Percentiles rank a stretch among this genome's conserved stretches.
Evolutionary conservation across 2,113 vertebrate species (phyloP).

Genomic region (Zingel zingel): DNA sequence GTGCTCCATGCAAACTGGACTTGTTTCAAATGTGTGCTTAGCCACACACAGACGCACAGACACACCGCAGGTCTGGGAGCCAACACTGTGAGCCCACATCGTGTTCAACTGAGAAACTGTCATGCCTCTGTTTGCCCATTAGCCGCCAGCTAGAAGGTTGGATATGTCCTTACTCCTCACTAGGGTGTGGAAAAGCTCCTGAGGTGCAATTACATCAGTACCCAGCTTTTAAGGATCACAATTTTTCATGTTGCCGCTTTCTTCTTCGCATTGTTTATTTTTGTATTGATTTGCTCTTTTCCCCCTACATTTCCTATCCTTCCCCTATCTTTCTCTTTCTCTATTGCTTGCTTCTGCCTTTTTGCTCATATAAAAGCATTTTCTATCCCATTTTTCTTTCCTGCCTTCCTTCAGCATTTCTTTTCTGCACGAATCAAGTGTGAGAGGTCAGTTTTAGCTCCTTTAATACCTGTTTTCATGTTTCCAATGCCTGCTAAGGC

Average conservation of each 20-base stretch:
- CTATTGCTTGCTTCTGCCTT: constrained; percentile 8
- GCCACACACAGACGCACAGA: constrained; percentile 14
- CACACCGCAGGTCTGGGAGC: constrained; percentile 35
- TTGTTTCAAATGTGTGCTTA: constrained; percentile 60
- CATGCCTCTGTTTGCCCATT: constrained; percentile 58
- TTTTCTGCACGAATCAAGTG: neutral
- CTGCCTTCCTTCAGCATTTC: neutral
- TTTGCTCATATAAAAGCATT: neutral
- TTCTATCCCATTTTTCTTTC: neutral
- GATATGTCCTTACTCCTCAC: constrained; percentile 35
- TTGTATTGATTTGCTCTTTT: neutral
- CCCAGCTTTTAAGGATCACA: constrained; percentile 7
- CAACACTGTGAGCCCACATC: constrained; percentile 40
- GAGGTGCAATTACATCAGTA: constrained; percentile 4
- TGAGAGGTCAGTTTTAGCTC: neutral
- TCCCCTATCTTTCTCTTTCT: neutral
- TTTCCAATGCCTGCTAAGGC: constrained; percentile 15
- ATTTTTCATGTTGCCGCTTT: neutral
- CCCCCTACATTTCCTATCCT: neutral
- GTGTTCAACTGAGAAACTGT: constrained; percentile 46
- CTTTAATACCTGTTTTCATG: constrained; percentile 16
- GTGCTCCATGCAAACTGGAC: constrained; percentile 65
- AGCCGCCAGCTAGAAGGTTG: constrained; percentile 22
- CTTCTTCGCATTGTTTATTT: neutral
- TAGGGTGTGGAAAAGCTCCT: constrained; percentile 12